Evolutionary conservation across 2,113 vertebrate species (phyloP), one percentile per base, ranked within the genome.

Genomic region (Aspiorhynchus laticeps): DNA sequence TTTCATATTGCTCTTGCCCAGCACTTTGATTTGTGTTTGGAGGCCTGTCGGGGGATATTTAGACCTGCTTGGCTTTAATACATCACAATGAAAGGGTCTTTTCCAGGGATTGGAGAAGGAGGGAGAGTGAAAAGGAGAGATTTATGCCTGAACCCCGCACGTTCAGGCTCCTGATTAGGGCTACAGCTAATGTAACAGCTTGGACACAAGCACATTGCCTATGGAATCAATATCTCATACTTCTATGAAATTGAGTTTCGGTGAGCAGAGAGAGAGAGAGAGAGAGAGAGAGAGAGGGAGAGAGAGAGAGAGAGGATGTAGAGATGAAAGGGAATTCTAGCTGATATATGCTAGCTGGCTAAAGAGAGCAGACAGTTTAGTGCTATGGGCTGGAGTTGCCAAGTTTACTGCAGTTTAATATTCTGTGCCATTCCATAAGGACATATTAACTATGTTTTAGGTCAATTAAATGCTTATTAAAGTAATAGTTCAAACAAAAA

Each of bases 181-280:
- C 91, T 86, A 85, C 90, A 89, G 85, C 85, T 94, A 92, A 92
- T 93, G 92, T 91, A 91, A 91, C 91, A 85, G 91, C 91, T 92
- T 84, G 91, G 92, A 93, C 89, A 93, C 89, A 91, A 91, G 89
- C 51, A 43, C 33, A 69, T 56, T 90, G 85, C 71, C 83, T 92
- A 65, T 90, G 73, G 87, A 93, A 95, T 95, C 93, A 92, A 95
- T 94, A 95, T 88, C 92, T 94, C 93, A 93, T 94, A 93, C 88
- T 88, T 90, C 90, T 87, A 91, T 88, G 87, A 91, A 92, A 94
- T 93, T 92, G 91, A 92, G 90, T 92, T 93, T 93, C 76, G 51
- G 85, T 88, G 88, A 79, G 73, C 71, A 85, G 87, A 63, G 51
- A 31, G 69, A 63, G 82, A 59, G 86, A 74, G 80, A 87, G 4